phyloP scores from a whole-genome alignment of 2,113 vertebrate genomes.

The Perca flavescens region DNA sequence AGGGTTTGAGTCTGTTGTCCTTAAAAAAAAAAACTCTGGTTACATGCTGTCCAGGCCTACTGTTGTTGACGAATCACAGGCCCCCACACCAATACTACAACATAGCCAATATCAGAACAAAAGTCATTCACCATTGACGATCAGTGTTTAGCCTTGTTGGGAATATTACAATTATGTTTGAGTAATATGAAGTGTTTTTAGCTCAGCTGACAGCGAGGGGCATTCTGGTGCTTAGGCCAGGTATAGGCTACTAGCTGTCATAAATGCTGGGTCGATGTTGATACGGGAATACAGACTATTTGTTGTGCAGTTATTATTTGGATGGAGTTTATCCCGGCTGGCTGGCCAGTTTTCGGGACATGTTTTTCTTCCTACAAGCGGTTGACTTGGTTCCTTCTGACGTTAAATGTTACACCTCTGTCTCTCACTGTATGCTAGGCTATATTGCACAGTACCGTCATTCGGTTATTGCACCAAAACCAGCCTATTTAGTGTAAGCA shows the following conservation, averaged over 20 bases:
- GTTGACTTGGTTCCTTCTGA: background rate
- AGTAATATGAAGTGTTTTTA: background rate
- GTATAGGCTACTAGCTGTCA: background rate
- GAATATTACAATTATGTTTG: background rate
- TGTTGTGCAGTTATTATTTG: background rate
- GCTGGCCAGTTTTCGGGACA: background rate
- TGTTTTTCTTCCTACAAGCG: background rate
- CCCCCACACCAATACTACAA: background rate
- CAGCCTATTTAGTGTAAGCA: background rate
- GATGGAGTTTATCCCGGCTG: background rate
- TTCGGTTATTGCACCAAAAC: slow-evolving; percentile 9
- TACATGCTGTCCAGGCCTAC: slow-evolving; percentile 28
- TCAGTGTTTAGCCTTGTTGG: background rate
- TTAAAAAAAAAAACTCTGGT: slow-evolving; percentile 19
- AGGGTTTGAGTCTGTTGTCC: slow-evolving; percentile 23
- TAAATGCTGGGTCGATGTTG: slow-evolving; percentile 4
- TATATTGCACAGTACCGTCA: background rate
- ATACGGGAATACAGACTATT: background rate
- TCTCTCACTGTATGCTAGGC: background rate
- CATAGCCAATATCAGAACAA: background rate
- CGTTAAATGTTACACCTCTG: background rate
- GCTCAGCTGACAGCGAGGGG: background rate
- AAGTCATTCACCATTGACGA: background rate
- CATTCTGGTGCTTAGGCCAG: background rate
- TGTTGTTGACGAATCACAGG: slow-evolving; percentile 3